Conservation (phyloP, 2,797 vertebrate species). For the Tangara arthus region DNA sequence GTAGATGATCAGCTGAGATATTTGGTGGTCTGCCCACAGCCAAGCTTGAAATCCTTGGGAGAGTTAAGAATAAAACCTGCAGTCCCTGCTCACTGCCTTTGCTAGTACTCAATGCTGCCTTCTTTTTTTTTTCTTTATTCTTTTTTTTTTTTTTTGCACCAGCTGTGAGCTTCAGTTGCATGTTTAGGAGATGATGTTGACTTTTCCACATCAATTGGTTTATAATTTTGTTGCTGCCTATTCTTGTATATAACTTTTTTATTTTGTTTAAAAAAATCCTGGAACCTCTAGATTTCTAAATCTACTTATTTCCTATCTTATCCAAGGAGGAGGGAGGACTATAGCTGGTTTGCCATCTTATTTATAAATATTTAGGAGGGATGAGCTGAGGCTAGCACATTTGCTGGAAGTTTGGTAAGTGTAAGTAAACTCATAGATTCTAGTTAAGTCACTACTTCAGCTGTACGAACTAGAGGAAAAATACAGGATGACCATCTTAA, state of each 20-base stretch:
- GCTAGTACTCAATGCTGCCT: neutral
- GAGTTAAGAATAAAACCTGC: constrained; percentile 28
- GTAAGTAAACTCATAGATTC: neutral
- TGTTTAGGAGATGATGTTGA: neutral
- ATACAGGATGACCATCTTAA: neutral
- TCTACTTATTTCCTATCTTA: neutral
- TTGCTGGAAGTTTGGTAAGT: neutral
- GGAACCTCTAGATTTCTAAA: neutral
- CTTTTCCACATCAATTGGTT: neutral
- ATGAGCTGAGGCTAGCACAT: neutral
- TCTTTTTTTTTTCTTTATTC: neutral
- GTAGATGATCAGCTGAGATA: constrained; percentile 61
- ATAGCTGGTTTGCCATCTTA: neutral
- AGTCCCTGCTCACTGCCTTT: neutral
- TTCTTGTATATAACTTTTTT: neutral
- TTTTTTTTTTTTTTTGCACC: neutral
- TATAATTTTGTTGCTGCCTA: neutral
- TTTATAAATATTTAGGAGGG: neutral
- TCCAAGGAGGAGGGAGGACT: neutral
- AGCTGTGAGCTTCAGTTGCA: constrained; percentile 15
- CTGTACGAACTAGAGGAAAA: neutral
- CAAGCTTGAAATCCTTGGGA: neutral
- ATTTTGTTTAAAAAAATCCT: neutral
- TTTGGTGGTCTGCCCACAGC: constrained; percentile 51
- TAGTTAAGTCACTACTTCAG: neutral